Evolutionary conservation across 1,140 invertebrate genomes (phyloP).

Genomic region (Rhagoletis pomonella): DNA sequence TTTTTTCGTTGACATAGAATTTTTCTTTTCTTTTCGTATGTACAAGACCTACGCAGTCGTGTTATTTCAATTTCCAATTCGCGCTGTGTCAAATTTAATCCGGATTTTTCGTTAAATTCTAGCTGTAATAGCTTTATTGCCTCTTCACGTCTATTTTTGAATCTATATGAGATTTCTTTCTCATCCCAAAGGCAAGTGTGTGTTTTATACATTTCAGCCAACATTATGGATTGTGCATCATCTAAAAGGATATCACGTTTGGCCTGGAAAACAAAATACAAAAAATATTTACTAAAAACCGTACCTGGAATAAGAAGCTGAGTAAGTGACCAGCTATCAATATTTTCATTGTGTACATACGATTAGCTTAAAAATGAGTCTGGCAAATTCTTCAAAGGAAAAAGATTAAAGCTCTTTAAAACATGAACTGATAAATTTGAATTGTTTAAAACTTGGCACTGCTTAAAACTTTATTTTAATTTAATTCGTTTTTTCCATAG

Average conservation of each 20-base stretch:
- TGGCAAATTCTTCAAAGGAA: no score
- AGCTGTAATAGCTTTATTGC: background rate
- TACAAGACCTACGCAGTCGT: slow-evolving; percentile 7
- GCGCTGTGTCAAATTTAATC: background rate
- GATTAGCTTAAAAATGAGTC: no score
- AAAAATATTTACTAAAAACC: no score
- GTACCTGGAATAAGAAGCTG: no score
- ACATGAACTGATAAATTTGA: no score
- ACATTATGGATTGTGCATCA: slow-evolving; percentile 10
- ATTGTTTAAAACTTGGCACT: no score
- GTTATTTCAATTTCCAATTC: slow-evolving; percentile 21
- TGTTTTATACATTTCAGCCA: slow-evolving; percentile 54
- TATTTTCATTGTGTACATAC: no score
- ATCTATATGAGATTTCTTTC: slow-evolving; percentile 39
- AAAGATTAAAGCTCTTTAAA: no score
- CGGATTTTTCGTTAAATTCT: background rate
- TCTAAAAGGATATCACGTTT: background rate
- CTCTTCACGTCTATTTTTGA: slow-evolving; percentile 52
- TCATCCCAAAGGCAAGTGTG: slow-evolving; percentile 48
- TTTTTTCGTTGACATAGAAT: background rate
- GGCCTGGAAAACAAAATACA: no score
- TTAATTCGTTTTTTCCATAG: no score
- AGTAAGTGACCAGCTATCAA: no score
- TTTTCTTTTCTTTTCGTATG: background rate
- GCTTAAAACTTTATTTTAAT: no score